Percentiles rank a stretch among this genome's conserved stretches.
phyloP scores from a whole-genome alignment of 2,797 vertebrate genomes.

The Tenualosa ilisha region DNA sequence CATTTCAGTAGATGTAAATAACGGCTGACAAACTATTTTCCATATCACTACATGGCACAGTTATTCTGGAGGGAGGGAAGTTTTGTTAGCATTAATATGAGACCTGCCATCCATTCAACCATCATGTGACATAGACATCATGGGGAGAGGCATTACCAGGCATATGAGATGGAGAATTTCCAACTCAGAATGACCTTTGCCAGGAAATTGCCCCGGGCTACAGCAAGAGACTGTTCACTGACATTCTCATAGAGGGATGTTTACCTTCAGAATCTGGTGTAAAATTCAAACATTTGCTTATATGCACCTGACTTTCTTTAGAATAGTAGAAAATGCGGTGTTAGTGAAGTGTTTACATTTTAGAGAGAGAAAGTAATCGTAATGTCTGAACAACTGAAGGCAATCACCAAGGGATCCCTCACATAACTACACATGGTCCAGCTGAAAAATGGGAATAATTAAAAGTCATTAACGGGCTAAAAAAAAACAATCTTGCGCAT shows the following conservation, averaged over 20 bases:
- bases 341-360: neutral
- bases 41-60: neutral
- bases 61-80: neutral
- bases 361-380: neutral
- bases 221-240: neutral
- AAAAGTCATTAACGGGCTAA: neutral
- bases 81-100: neutral
- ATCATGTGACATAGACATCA: neutral
- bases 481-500: neutral
- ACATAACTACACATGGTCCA: neutral
- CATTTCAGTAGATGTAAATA: neutral
- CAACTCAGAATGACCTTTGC: slow-evolving; percentile 6
- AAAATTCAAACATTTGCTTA: neutral
- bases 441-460: neutral
- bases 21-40: neutral
- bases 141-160: neutral
- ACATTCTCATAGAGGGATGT: neutral
- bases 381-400: neutral
- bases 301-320: too few relatives aligned
- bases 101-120: neutral
- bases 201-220: neutral
- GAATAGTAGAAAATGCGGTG: neutral
- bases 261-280: neutral
- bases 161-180: neutral
- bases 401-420: neutral